These are phyloP conservation scores for Apodemia duryi DNA, from an alignment of 2,888 invertebrate species.

Conservation along the genomic window DNA sequence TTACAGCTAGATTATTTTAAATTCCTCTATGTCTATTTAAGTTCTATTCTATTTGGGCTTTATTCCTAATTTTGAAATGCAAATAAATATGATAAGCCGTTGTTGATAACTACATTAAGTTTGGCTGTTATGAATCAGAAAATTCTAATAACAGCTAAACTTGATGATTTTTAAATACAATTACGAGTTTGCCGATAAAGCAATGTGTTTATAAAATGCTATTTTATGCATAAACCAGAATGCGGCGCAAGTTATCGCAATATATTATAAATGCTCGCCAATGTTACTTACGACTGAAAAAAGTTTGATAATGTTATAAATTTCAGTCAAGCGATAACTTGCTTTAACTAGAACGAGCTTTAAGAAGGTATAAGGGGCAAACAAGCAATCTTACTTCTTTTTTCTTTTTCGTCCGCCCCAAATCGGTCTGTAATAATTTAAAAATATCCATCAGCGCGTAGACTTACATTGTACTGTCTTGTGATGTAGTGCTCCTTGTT, in stretches of 20 bases:
- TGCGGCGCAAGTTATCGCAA: slow-evolving; percentile 74
- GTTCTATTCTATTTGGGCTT: not conserved
- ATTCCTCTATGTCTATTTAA: slow-evolving; percentile 6
- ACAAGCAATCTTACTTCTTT: slow-evolving; percentile 95
- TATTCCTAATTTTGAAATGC: slow-evolving; percentile 39
- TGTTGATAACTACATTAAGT: slow-evolving; percentile 51
- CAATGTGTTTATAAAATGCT: slow-evolving; percentile 69
- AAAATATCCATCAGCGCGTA: slow-evolving; percentile 60
- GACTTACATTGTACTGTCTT: slow-evolving; percentile 22
- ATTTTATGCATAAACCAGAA: slow-evolving; percentile 63
- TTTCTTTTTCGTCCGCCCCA: slow-evolving; percentile 98
- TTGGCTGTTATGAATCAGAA: slow-evolving; percentile 52
- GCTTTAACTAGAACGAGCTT: slow-evolving; percentile 76
- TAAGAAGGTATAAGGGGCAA: slow-evolving; percentile 78
- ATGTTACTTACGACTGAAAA: slow-evolving; percentile 37
- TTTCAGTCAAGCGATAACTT: slow-evolving; percentile 75
- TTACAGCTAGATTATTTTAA: not conserved
- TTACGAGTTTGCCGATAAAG: slow-evolving; percentile 62
- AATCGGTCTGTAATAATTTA: slow-evolving; percentile 89
- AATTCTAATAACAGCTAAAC: slow-evolving; percentile 55
- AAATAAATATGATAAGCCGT: slow-evolving; percentile 69
- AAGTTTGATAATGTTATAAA: slow-evolving; percentile 31
- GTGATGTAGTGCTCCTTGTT: slow-evolving; percentile 16
- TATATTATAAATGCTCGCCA: slow-evolving; percentile 51
- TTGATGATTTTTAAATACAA: slow-evolving; percentile 45